phyloP scores from a whole-genome alignment of 2,888 invertebrate genomes.

The Melieria crassipennis region DNA sequence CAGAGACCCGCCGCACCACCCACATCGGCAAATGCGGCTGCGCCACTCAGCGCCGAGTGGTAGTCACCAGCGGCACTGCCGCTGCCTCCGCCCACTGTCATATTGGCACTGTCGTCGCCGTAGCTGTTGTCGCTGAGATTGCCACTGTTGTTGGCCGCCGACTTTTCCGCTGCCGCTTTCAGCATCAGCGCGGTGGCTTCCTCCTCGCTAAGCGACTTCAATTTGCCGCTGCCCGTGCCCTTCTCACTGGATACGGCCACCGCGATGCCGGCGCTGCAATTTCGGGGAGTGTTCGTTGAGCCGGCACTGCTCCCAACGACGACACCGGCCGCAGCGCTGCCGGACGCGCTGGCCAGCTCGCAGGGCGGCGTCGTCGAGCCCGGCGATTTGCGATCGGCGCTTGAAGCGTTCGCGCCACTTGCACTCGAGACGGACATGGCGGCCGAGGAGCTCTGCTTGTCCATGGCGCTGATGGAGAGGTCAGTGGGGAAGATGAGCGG shows the following conservation, averaged over 20 bases:
- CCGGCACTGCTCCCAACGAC: slow-evolving; percentile 22
- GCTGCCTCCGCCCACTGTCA: slow-evolving; percentile 45
- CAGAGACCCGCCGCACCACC: slow-evolving; percentile 55
- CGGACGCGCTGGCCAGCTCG: slow-evolving; percentile 25
- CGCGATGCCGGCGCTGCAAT: slow-evolving; percentile 24
- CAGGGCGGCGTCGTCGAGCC: slow-evolving; percentile 35
- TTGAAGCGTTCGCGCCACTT: slow-evolving; percentile 26
- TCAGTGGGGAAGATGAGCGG: slow-evolving; percentile 65
- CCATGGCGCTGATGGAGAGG: slow-evolving; percentile 58
- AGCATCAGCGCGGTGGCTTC: slow-evolving; percentile 59
- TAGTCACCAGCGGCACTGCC: slow-evolving; percentile 52
- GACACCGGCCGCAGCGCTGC: slow-evolving; percentile 31
- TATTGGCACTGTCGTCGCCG: slow-evolving; percentile 49
- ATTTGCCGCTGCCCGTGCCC: slow-evolving; percentile 49
- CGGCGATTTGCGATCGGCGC: slow-evolving; percentile 35
- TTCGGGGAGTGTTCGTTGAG: slow-evolving; percentile 15
- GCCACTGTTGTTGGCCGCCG: slow-evolving; percentile 50
- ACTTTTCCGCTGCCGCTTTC: slow-evolving; percentile 52
- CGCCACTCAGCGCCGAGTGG: slow-evolving; percentile 53
- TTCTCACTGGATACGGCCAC: neutral
- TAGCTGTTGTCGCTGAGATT: slow-evolving; percentile 56
- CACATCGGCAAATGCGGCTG: slow-evolving; percentile 57
- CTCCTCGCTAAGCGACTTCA: slow-evolving; percentile 58
- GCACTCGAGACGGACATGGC: slow-evolving; percentile 39
- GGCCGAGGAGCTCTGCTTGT: slow-evolving; percentile 50